Conservation (phyloP, 2,888 invertebrate species). For the Muschampia plurimacula region DNA sequence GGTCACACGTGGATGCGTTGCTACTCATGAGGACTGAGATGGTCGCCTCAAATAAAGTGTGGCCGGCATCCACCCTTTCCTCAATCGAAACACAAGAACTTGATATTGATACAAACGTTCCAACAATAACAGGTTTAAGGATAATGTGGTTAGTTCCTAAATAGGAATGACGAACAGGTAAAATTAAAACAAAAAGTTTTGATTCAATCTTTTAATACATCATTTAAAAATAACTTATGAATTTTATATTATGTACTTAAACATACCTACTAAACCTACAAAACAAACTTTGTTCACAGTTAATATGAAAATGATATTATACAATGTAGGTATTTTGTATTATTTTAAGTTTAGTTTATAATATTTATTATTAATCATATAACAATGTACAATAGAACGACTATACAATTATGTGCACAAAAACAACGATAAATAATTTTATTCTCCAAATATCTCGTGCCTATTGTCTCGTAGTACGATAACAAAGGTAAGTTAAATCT, state of each 20-base stretch:
- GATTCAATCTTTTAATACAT: constrained; percentile 68
- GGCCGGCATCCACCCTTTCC: no score
- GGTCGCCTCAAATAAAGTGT: no score
- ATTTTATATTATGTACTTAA: constrained; percentile 53
- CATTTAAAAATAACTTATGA: constrained; percentile 70
- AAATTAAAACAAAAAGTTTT: constrained; percentile 20
- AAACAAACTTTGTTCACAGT: constrained; percentile 70
- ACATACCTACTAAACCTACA: constrained; percentile 51
- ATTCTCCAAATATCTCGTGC: background rate
- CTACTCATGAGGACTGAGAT: no score
- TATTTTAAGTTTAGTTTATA: constrained; percentile 2
- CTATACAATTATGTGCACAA: constrained; percentile 18
- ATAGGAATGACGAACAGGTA: background rate
- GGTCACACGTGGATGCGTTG: no score
- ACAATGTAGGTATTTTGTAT: constrained; percentile 53
- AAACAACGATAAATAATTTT: constrained; percentile 11
- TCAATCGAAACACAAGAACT: no score
- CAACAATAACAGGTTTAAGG: no score
- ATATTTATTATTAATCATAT: constrained; percentile 6
- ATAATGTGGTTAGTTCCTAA: no score
- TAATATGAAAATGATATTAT: constrained; percentile 57
- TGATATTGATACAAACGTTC: no score
- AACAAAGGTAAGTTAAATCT: no score
- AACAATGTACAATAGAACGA: constrained; percentile 25
- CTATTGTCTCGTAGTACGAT: no score